A percentile compares a stretch with the other conserved stretches of the same genome.
Conservation (phyloP, 2,797 vertebrate genomes). For the Cynodonichthys magdalenae region DNA sequence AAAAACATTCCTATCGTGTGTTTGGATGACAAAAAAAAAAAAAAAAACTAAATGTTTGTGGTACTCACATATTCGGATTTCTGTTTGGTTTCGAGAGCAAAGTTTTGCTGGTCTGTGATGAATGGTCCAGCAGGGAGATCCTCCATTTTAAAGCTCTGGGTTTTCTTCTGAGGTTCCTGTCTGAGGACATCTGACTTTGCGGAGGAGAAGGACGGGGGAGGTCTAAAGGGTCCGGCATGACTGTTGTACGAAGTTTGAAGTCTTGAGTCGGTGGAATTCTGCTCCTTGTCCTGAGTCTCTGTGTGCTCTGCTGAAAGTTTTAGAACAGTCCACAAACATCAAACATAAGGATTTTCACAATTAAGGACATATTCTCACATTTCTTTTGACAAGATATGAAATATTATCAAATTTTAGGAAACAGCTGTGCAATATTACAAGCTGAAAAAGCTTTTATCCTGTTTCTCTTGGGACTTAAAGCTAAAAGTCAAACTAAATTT, state of each 20-base stretch:
- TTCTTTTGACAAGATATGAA: too few relatives aligned
- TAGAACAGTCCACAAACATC: constrained; percentile 23
- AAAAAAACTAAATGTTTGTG: constrained; percentile 39
- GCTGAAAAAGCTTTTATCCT: too few relatives aligned
- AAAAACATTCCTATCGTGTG: constrained; percentile 71
- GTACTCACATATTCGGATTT: constrained; percentile 91
- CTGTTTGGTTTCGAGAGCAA: constrained; percentile 89
- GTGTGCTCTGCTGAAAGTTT: constrained; percentile 73
- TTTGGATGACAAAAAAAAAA: constrained; percentile 55
- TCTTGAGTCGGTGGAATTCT: constrained; percentile 66
- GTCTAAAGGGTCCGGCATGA: constrained; percentile 67
- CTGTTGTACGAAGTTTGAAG: constrained; percentile 71
- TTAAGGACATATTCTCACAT: neutral
- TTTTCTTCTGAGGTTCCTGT: constrained; percentile 86
- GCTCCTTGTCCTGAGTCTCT: constrained; percentile 83
- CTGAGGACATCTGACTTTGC: constrained; percentile 85
- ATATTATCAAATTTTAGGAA: too few relatives aligned
- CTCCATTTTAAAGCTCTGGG: constrained; percentile 87
- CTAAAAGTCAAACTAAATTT: too few relatives aligned
- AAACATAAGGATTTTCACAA: neutral
- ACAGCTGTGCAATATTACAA: too few relatives aligned
- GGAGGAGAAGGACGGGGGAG: constrained; percentile 70
- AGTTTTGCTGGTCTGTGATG: constrained; percentile 89
- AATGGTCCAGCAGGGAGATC: constrained; percentile 82
- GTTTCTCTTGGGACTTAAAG: too few relatives aligned